Evolutionary conservation across 2,113 vertebrate species (phyloP), one percentile per base, ranked within the genome.

Genomic region (Tenrec ecaudatus): DNA sequence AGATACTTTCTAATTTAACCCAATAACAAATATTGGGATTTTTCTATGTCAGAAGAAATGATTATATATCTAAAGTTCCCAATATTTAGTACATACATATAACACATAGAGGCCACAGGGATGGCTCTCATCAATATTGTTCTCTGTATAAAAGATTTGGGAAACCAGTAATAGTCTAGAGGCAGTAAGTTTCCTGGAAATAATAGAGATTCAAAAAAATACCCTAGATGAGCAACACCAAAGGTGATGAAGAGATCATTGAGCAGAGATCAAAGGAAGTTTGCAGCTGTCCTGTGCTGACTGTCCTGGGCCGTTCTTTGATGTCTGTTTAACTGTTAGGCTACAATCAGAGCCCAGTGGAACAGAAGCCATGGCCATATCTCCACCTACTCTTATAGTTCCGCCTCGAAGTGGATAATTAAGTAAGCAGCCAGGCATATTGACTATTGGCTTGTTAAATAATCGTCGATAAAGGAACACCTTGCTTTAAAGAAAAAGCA

Each of bases 221-320:
- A 88, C 57, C 79, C 29, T 43, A 84, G 36, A 83, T 93, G 69
- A 79, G 90, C 76, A n/a, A 94, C 64, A 64, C 85, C 86, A 84
- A 94, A 64, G 86, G 83, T 86, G 80, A 91, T 79, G 90, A 86
- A 94, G 80, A 86, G 77, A 86, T 95, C 93, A 92, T 22, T 84
- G 90, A 94, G 27, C 25, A 88, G 95, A 97, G 95, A 96, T 97
- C 95, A 97, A 97, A 97, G 93, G 83, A 81, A 76, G 43, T 33
- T 69, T 87, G 78, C 95, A 97, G 95, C 95, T 96, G 94, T 95
- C 97, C 83, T 90, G 1, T 78, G 62, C 88, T 94, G 43, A n/a
- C 84, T 88, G 79, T 82, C 88, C 93, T 40, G 60, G 88, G 73
- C 71, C 78, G 77, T 90, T 82, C 97, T 97, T 97, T 97, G 97